Evolutionary conservation across 2,113 vertebrate genomes (phyloP).

Genomic region (Falco punctatus): DNA sequence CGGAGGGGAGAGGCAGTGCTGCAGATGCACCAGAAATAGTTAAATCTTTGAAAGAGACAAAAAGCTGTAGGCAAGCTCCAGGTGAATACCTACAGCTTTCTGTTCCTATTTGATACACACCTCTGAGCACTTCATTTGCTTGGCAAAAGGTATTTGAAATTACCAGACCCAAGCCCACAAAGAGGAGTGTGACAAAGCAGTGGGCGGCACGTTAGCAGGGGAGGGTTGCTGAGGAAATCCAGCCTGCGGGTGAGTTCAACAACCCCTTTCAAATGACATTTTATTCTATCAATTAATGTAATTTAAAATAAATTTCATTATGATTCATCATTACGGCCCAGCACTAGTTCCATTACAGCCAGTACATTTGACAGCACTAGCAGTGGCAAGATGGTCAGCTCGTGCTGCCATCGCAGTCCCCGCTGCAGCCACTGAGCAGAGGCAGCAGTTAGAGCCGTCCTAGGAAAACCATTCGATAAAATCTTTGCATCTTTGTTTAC

Average conservation of each 20-base stretch:
- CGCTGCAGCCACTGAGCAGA: neutral
- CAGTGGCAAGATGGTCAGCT: neutral
- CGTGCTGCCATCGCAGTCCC: neutral
- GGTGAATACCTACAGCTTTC: neutral
- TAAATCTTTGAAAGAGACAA: neutral
- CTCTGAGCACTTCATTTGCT: neutral
- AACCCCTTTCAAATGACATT: neutral
- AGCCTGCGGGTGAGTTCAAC: neutral
- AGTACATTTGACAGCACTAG: neutral
- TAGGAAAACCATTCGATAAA: neutral
- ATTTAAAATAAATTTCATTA: neutral
- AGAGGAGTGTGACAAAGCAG: accelerated
- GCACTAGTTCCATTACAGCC: neutral
- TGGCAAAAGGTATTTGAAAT: neutral
- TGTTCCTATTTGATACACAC: neutral
- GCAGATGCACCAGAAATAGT: neutral
- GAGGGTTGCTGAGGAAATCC: neutral
- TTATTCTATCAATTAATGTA: neutral
- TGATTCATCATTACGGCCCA: neutral
- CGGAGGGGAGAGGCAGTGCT: neutral
- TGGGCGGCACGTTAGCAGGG: no score
- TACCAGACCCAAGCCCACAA: neutral
- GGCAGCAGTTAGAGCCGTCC: neutral
- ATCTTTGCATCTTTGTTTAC: neutral
- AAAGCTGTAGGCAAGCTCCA: neutral